Evolutionary conservation across 2,113 vertebrate species (phyloP), one percentile per base, ranked within the genome.

Genomic region (Mormyrus lacerda): DNA sequence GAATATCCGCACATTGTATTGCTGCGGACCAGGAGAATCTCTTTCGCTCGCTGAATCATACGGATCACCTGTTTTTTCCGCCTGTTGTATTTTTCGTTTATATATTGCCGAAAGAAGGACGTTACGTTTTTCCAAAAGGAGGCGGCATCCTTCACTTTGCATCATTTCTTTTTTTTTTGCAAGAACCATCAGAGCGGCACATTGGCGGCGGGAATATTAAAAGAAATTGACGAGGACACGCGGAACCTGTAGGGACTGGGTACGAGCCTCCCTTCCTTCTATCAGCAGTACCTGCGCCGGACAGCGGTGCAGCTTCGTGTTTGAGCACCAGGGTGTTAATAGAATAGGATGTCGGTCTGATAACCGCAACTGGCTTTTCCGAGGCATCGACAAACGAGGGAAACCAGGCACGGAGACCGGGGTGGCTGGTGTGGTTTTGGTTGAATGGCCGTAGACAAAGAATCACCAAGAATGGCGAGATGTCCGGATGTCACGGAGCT

Each of bases 191-290:
- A 91, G 90, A 91, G 92, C 88, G 90, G 87, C 90, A 90, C 88
- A 88, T 89, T 91, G 84, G 44, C 91, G 91, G 91, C 89, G 85
- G 88, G 89, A 88, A 89, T 84, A 79, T 90, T 90, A 1, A 90
- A 89, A 89, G 90, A 91, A 94, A 94, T 91, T 93, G 92, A 87
- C 91, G 90, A 92, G 89, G 91, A 91, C 91, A 92, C 93, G 89
- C 89, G 91, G 91, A 93, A 88, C 76, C 89, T 83, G 61, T 76
- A 83, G 44, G 86, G 91, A 90, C 91, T 93, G 88, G 94, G 94
- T 94, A 93, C 94, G 94, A 87, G 89, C 31, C 53, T 87, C 76
- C 69, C 88, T 39, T 84, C 87, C 76, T 39, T 88, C 44, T 76
- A 87, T 90, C 91, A 89, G 84, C 82, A 13, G 86, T 89, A 90